Evolutionary conservation across 2,113 vertebrate genomes (phyloP).

Genomic region (Ahaetulla prasina): DNA sequence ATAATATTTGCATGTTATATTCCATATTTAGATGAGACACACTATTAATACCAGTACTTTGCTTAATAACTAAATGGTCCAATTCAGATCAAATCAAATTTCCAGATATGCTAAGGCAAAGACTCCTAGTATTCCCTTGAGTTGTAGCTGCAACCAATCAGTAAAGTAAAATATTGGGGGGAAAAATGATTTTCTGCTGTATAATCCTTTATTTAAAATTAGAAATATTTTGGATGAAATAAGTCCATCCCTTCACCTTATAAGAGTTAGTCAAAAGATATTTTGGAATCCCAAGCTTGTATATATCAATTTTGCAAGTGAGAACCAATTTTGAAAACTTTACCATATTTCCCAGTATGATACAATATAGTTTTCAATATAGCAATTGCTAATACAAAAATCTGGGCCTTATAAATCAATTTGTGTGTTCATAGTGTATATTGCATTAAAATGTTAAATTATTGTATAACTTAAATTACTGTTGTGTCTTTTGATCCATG

Average conservation of each 20-base stretch:
- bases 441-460: constrained; percentile 62
- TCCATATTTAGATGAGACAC: neutral
- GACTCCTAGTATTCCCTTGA: neutral
- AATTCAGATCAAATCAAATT: neutral
- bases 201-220: neutral
- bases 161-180: neutral
- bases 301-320: constrained; percentile 39
- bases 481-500: constrained; percentile 62
- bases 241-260: neutral
- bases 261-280: constrained; percentile 32
- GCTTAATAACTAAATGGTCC: neutral
- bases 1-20: neutral
- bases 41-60: neutral
- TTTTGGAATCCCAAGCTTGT: constrained; percentile 48
- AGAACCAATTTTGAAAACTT: constrained; percentile 15
- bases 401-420: constrained; percentile 63
- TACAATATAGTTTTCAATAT: constrained; percentile 61
- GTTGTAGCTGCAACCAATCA: neutral
- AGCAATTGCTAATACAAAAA: constrained; percentile 69
- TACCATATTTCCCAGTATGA: constrained; percentile 58
- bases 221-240: neutral
- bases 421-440: constrained; percentile 60
- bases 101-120: neutral
- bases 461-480: constrained; percentile 60
- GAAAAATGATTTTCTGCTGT: neutral